Evolutionary conservation across 2,113 vertebrate species (phyloP), one percentile per base, ranked within the genome.

Genomic region (Neolamprologus fasciatus): DNA sequence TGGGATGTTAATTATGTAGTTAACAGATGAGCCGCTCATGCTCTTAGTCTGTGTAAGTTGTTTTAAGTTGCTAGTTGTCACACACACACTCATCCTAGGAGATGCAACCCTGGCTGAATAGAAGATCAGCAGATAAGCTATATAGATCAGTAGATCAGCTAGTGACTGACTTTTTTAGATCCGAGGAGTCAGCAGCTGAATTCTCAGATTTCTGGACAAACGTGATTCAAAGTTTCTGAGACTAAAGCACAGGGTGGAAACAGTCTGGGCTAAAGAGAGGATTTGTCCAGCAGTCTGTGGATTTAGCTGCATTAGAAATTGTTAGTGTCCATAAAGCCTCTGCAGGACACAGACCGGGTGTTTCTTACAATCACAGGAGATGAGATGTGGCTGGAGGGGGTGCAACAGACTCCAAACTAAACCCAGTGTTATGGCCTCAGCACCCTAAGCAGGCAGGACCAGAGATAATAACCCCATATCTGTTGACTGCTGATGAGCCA

Each of bases 11-110:
- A 47, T 76, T 76, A 76, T 47, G 42, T 76, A 76, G 40, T 47
- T 57, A 16, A 21, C 50, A 23, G 51, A 21, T 55, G 7, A 6
- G n/a, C 86, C 85, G 71, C 61, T 92, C 86, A 54, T 87, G 84
- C 68, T 92, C 87, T 83, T 89, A 91, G 87, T 92, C 83, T 87
- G 55, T 68, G n/a, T 73, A 58, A 57, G 68, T 68, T 45, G 21
- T 71, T 76, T 35, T 58, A 80, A 83, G n/a, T 42, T 47, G 19
- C 26, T 54, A 86, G 12, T 81, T 37, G n/a, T 10, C 50, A 54
- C 40, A 61, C 80, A 83, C 51, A 66, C 47, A 80, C 35, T 21
- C 57, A 71, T 26, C 13, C 58, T 16, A 33, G 3, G 47, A 82
- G 35, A 87, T 85, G 85, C 80, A 89, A 87, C 85, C 87, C 11